Percentiles rank a stretch among this genome's conserved stretches.
Conservation (phyloP, 2,797 vertebrate genomes). For the Propithecus perrieri region DNA sequence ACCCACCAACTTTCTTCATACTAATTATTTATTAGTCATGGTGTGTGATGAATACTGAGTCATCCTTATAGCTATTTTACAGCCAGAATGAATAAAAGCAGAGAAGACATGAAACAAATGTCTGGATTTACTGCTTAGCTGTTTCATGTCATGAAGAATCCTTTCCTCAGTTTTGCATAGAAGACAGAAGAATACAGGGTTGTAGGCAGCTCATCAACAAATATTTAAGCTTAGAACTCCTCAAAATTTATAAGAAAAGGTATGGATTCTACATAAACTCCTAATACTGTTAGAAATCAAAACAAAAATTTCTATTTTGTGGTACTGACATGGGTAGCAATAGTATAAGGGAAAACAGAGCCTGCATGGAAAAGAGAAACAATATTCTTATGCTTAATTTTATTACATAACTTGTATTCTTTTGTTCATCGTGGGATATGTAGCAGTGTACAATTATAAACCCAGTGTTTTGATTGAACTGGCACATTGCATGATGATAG, state of each 20-base stretch:
- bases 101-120: not conserved
- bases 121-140: not conserved
- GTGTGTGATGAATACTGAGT: not conserved
- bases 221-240: not conserved
- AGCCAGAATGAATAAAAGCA: not conserved
- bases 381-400: not conserved
- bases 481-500: not conserved
- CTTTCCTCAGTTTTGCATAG: not conserved
- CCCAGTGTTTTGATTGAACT: slow-evolving; percentile 47
- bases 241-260: not conserved
- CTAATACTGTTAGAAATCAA: not conserved
- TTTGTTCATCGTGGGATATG: slow-evolving; percentile 16
- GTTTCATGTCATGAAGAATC: not conserved
- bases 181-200: not conserved
- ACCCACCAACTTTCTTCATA: not conserved
- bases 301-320: not conserved
- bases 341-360: not conserved
- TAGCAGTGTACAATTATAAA: slow-evolving; percentile 28
- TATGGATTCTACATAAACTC: not conserved
- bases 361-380: not conserved
- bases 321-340: not conserved
- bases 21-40: slow-evolving; percentile 20
- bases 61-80: not conserved
- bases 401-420: not conserved
- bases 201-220: not conserved